A percentile compares a stretch with the other conserved stretches of the same genome.
These are phyloP conservation scores for Synergus japonicus DNA, from an alignment of 2,888 invertebrate species.

Conservation along the genomic window DNA sequence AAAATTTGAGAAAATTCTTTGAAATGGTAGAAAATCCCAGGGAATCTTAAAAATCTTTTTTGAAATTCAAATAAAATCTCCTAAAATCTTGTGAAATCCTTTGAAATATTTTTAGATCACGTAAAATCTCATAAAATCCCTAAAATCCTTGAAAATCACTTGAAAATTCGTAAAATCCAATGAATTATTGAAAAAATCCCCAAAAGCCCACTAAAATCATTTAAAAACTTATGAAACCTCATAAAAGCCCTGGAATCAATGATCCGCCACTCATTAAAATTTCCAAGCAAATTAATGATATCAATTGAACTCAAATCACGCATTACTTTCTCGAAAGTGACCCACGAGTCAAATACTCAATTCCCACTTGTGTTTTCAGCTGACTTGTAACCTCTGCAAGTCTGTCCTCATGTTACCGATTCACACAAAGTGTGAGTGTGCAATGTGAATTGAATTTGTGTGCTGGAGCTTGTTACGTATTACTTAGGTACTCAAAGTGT, in stretches of 20 bases:
- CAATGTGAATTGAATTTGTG: conserved; percentile 6
- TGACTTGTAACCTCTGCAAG: not conserved
- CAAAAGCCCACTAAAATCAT: too few species aligned
- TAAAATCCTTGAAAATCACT: too few species aligned
- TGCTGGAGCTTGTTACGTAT: conserved; percentile 53
- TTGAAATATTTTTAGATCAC: too few species aligned
- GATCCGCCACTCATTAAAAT: conserved; percentile 4
- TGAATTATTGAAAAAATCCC: too few species aligned
- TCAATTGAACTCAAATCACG: not conserved
- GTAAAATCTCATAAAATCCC: too few species aligned
- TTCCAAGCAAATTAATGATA: not conserved
- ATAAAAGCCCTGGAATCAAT: not conserved
- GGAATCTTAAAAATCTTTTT: too few species aligned
- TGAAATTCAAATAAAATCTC: too few species aligned
- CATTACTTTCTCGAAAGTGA: not conserved
- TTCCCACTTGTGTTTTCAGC: not conserved
- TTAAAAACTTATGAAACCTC: too few species aligned
- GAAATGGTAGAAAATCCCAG: too few species aligned
- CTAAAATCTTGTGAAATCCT: too few species aligned
- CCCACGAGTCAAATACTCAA: not conserved
- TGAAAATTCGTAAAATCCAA: too few species aligned
- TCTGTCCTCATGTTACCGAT: not conserved
- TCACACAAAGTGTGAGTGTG: conserved; percentile 2
- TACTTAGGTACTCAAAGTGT: conserved; percentile 55
- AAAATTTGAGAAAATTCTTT: too few species aligned